Evolutionary conservation across 2,888 invertebrate species (phyloP).

Genomic region (Hyposoter dolosus): DNA sequence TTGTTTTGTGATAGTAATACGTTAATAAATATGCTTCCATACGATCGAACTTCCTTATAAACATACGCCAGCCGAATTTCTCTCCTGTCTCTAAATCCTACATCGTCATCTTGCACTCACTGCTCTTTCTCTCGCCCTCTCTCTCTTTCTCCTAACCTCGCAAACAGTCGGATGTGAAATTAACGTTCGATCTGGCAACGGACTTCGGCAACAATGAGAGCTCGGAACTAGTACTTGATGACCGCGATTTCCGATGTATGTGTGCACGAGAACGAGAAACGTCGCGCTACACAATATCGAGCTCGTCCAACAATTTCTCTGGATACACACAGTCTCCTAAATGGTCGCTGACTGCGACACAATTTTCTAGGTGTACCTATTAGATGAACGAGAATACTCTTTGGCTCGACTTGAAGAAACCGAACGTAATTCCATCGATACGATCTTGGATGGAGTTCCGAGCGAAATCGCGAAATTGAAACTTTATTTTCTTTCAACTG

Average conservation of each 20-base stretch:
- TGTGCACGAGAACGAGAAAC: conserved; percentile 33
- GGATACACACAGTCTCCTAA: neutral
- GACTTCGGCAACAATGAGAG: conserved; percentile 55
- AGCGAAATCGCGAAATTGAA: conserved; percentile 20
- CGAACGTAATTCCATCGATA: conserved; percentile 1
- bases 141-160: conserved; percentile 1
- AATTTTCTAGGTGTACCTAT: conserved; percentile 28
- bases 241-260: conserved; percentile 44
- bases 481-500: conserved; percentile 15
- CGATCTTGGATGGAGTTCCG: conserved; percentile 3
- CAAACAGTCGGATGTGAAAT: conserved; percentile 56
- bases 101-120: neutral
- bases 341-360: conserved; percentile 3
- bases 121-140: conserved; percentile 8
- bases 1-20: too few relatives aligned
- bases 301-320: conserved; percentile 22
- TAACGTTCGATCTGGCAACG: conserved; percentile 61
- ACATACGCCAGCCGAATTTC: neutral
- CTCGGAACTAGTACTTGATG: conserved; percentile 57
- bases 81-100: too few relatives aligned
- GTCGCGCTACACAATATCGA: conserved; percentile 9
- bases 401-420: conserved; percentile 6
- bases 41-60: neutral
- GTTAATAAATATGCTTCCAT: neutral
- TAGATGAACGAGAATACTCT: conserved; percentile 9